Conservation (phyloP, 1,140 invertebrate species). For the Drosophila littoralis region DNA sequence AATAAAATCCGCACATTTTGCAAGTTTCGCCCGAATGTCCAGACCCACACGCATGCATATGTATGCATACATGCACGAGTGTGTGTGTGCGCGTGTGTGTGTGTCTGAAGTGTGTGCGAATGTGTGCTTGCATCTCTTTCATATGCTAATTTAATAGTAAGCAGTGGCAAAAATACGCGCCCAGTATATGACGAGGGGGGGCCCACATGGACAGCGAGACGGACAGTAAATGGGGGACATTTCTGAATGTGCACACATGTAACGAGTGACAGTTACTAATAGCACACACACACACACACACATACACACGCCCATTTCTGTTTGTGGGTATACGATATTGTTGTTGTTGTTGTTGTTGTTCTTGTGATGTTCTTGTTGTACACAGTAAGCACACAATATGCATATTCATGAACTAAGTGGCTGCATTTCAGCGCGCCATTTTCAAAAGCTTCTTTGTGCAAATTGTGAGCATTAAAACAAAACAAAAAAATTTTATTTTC, state of each 20-base stretch:
- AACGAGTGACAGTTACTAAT: constrained; percentile 63
- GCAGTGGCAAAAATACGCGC: constrained; percentile 52
- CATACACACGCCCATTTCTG: constrained; percentile 12
- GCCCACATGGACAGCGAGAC: neutral
- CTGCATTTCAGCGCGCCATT: constrained; percentile 51
- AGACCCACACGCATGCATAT: neutral
- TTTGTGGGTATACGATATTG: constrained; percentile 6
- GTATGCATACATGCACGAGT: neutral
- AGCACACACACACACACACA: constrained; percentile 32
- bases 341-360: constrained; percentile 5
- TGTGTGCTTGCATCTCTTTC: constrained; percentile 47
- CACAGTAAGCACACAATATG: constrained; percentile 53
- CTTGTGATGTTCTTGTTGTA: constrained; percentile 21
- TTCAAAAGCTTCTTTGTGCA: constrained; percentile 59
- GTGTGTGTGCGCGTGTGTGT: constrained; percentile 10
- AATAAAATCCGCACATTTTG: constrained; percentile 32
- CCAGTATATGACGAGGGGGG: constrained; percentile 28
- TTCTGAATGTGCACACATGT: constrained; percentile 32
- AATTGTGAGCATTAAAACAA: constrained; percentile 55
- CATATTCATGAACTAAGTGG: constrained; percentile 66
- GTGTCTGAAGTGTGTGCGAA: constrained; percentile 8
- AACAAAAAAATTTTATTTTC: neutral
- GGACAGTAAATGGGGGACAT: constrained; percentile 4
- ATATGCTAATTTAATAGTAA: constrained; percentile 70
- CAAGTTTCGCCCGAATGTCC: constrained; percentile 20